phyloP scores from a whole-genome alignment of 2,113 vertebrate species.

The Micronisus gabar region DNA sequence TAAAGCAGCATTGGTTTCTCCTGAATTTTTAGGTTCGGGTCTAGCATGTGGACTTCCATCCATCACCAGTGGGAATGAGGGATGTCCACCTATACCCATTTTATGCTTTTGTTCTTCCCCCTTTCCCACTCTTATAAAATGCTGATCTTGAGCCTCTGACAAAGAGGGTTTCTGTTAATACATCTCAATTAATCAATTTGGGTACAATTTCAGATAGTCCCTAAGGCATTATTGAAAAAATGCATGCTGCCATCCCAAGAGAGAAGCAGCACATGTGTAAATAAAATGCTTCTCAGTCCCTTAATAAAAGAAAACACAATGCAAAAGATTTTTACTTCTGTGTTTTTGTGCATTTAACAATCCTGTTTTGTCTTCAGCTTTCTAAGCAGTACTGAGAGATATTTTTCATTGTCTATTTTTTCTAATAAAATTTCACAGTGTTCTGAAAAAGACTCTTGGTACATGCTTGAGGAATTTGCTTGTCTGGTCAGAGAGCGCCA shows the following conservation, averaged over 20 bases:
- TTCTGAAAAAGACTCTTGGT: neutral
- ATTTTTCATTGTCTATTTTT: neutral
- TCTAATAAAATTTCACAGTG: conserved; percentile 53
- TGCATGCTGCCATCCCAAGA: neutral
- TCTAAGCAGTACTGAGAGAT: neutral
- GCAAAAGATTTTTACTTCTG: neutral
- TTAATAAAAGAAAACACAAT: neutral
- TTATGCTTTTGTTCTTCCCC: neutral
- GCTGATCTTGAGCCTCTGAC: neutral
- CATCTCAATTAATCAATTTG: neutral
- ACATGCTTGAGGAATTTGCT: conserved; percentile 64
- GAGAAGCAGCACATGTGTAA: neutral
- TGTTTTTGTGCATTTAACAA: neutral
- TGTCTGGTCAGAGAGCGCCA: neutral
- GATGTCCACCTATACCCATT: neutral
- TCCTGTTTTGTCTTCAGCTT: neutral
- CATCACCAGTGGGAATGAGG: neutral
- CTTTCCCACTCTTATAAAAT: neutral
- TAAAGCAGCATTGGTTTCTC: neutral
- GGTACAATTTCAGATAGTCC: neutral
- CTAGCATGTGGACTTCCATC: neutral
- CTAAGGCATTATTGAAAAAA: neutral
- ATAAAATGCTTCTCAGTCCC: neutral
- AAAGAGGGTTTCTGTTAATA: neutral
- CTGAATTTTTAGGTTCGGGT: neutral